Evolutionary conservation across 1,140 invertebrate species (phyloP).

Genomic region (Anoplophora glabripennis): DNA sequence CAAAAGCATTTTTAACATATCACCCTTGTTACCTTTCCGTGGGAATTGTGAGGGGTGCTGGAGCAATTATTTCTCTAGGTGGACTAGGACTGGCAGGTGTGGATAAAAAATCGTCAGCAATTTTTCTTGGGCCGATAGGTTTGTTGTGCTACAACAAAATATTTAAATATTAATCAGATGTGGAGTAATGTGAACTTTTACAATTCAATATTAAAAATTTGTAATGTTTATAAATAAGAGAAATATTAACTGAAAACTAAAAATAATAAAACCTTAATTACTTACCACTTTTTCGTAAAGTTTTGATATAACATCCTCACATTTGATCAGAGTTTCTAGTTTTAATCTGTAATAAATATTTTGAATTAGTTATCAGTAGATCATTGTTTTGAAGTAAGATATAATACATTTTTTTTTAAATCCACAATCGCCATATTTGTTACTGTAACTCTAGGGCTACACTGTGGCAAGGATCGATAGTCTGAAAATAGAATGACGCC

Average conservation of each 20-base stretch:
- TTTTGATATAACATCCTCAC: conserved; percentile 63
- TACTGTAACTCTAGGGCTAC: no score
- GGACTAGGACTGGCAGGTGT: conserved; percentile 52
- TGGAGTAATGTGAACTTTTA: no score
- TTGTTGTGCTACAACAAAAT: neutral
- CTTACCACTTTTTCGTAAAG: conserved; percentile 62
- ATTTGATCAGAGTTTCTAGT: conserved; percentile 62
- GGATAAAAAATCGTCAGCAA: conserved; percentile 27
- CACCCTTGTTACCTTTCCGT: conserved; percentile 40
- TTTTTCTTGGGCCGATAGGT: neutral
- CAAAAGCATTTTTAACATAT: neutral
- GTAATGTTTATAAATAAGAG: no score
- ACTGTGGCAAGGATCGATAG: no score
- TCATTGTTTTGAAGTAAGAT: neutral
- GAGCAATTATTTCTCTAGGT: conserved; percentile 27
- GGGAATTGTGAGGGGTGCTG: conserved; percentile 48
- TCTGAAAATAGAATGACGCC: no score
- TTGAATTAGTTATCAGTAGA: neutral
- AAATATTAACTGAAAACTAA: no score
- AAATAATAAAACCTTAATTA: no score
- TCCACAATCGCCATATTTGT: no score
- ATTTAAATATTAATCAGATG: neutral
- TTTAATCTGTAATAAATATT: conserved; percentile 57
- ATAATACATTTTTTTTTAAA: neutral
- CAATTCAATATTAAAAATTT: no score